phyloP scores from a whole-genome alignment of 1,140 invertebrate genomes.

The Mylabris phalerata region DNA sequence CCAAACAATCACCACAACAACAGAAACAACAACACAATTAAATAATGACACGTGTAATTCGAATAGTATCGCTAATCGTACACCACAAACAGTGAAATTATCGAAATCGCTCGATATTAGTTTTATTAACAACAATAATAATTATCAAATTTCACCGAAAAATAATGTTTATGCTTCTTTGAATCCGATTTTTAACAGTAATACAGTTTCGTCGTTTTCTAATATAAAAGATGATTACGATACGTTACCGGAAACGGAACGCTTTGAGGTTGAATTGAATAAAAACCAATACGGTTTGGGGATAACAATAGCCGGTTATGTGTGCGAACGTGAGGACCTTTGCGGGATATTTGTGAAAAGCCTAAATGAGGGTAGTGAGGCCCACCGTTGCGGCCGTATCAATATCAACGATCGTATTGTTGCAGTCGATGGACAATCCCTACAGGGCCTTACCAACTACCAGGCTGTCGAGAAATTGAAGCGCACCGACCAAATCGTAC shows the following conservation, averaged over 20 bases:
- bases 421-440: slow-evolving; percentile 72
- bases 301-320: slow-evolving; percentile 61
- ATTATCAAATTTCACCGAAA: neutral
- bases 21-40: neutral
- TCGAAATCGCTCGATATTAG: too few relatives aligned
- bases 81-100: too few relatives aligned
- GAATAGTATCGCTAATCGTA: too few relatives aligned
- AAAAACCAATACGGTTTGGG: slow-evolving; percentile 62
- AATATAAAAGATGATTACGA: slow-evolving; percentile 30
- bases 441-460: slow-evolving; percentile 82
- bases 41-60: too few relatives aligned
- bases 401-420: slow-evolving; percentile 89
- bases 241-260: slow-evolving; percentile 44
- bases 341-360: slow-evolving; percentile 95
- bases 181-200: slow-evolving; percentile 40
- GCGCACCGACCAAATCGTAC: slow-evolving; percentile 74
- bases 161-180: too few relatives aligned
- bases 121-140: slow-evolving; percentile 21
- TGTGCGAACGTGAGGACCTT: slow-evolving; percentile 75
- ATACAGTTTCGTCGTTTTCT: slow-evolving; percentile 44
- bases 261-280: slow-evolving; percentile 53
- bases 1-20: slow-evolving; percentile 5
- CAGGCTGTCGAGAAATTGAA: slow-evolving; percentile 80
- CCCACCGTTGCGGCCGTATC: slow-evolving; percentile 79
- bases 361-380: slow-evolving; percentile 85